Evolutionary conservation across 1,140 invertebrate species (phyloP).

Genomic region (Philotrypesis tridentata): DNA sequence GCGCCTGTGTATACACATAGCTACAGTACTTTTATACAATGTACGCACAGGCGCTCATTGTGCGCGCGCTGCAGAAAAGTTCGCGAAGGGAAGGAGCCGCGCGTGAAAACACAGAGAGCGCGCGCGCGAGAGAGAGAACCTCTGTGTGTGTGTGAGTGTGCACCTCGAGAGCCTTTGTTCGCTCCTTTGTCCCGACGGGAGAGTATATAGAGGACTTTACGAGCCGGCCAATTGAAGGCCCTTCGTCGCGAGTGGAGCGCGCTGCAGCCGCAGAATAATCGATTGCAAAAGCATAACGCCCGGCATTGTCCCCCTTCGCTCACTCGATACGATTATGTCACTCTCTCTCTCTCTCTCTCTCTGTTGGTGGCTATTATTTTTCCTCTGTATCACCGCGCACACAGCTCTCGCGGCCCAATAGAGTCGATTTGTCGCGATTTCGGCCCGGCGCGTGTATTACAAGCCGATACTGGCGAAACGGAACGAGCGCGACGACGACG

Average conservation of each 20-base stretch:
- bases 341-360: neutral
- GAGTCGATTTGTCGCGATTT: neutral
- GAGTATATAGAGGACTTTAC: constrained; percentile 46
- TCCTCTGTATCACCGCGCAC: neutral
- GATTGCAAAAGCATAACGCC: neutral
- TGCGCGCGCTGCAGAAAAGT: neutral
- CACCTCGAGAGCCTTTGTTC: constrained; percentile 57
- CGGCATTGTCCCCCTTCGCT: neutral
- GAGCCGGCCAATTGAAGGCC: constrained; percentile 47
- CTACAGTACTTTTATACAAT: no score
- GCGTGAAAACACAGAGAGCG: neutral
- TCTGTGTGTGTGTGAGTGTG: neutral
- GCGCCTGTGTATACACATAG: no score
- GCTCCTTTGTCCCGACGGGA: constrained; percentile 53
- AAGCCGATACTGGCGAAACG: neutral
- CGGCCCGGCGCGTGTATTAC: neutral
- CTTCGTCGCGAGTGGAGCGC: no score
- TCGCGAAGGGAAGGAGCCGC: neutral
- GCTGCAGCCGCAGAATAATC: neutral
- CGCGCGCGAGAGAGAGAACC: neutral
- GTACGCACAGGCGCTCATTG: neutral
- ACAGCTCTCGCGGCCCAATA: no score
- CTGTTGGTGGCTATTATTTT: neutral
- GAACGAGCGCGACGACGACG: no score
- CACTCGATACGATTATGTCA: neutral